Conservation (phyloP, 53 echinoderm and acorn worm species). For the Paelopatides confundens region DNA sequence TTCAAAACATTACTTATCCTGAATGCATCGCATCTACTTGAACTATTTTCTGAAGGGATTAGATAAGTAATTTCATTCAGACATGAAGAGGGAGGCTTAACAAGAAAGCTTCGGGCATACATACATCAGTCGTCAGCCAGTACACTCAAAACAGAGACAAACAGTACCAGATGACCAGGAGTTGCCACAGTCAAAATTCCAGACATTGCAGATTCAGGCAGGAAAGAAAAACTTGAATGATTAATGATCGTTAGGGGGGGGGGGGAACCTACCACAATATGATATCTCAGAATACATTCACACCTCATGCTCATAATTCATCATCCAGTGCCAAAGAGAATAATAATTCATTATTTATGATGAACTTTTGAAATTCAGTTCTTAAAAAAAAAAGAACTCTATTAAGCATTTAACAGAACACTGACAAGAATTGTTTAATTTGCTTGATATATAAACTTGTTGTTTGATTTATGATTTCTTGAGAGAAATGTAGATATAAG, state of each 20-base stretch:
- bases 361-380: too few species aligned
- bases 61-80: background rate
- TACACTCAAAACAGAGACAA: too few species aligned
- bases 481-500: too few species aligned
- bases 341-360: background rate
- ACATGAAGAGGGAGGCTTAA: background rate
- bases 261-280: background rate
- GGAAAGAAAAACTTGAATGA: background rate
- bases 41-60: background rate
- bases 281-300: background rate
- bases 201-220: background rate
- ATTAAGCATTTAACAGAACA: too few species aligned
- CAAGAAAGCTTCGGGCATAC: background rate
- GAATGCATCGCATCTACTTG: background rate
- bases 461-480: too few species aligned
- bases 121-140: background rate
- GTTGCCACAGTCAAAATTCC: background rate
- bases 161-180: background rate
- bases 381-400: too few species aligned
- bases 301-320: background rate
- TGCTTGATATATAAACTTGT: too few species aligned
- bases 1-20: background rate
- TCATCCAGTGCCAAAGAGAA: background rate
- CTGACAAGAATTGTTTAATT: too few species aligned
- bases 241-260: background rate